Conservation (phyloP, 2,888 invertebrate genomes). For the Diarsia dahlii region DNA sequence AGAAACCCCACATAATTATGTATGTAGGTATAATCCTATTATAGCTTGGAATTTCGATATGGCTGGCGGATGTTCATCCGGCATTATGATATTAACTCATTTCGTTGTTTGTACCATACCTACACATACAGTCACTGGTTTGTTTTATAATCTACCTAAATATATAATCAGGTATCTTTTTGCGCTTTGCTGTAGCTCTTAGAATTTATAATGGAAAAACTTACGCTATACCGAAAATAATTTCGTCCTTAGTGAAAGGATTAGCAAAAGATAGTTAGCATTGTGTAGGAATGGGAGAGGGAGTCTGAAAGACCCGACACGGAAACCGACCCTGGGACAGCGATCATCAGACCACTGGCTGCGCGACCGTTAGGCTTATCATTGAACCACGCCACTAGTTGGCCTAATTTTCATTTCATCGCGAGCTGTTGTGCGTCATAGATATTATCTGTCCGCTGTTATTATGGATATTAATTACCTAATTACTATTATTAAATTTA, state of each 20-base stretch:
- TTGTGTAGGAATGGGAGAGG: neutral
- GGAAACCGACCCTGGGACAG: neutral
- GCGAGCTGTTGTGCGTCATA: neutral
- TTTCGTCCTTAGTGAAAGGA: neutral
- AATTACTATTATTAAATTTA: neutral
- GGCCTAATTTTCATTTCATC: neutral
- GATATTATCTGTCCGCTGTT: neutral
- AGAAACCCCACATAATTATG: neutral
- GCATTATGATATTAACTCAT: conserved; percentile 21
- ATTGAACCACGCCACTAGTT: neutral
- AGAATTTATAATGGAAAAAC: neutral
- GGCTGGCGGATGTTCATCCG: conserved; percentile 40
- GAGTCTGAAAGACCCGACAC: neutral
- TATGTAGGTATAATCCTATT: conserved; percentile 10
- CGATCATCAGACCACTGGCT: neutral
- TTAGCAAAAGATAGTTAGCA: neutral
- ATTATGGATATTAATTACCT: neutral
- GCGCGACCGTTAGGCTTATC: neutral
- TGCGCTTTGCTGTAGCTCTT: neutral
- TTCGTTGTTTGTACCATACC: neutral
- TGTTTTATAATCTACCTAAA: neutral
- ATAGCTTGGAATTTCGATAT: conserved; percentile 19
- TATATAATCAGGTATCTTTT: neutral
- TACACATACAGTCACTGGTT: neutral
- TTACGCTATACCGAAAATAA: neutral